Percentiles rank a stretch among this genome's conserved stretches.
These are phyloP conservation scores for Calephelis nemesis DNA, from an alignment of 1,140 invertebrate species.

Conservation along the genomic window DNA sequence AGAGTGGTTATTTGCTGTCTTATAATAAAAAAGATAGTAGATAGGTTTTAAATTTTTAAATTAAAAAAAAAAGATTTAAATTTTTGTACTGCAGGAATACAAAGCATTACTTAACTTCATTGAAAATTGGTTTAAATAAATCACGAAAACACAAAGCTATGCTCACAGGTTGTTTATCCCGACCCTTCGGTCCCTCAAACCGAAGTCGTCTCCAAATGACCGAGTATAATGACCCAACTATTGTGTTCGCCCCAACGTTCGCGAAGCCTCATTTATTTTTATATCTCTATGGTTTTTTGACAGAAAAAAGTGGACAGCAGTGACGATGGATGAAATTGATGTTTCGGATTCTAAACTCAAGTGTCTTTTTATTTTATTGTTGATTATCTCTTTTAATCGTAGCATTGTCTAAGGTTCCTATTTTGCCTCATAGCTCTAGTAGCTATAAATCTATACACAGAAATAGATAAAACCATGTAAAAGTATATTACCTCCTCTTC, in stretches of 20 bases:
- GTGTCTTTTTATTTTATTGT: background rate
- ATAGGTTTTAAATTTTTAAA: too few species aligned
- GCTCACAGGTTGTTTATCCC: slow-evolving; percentile 7
- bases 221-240: slow-evolving; percentile 73
- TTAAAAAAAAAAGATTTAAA: too few species aligned
- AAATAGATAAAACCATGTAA: too few species aligned
- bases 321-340: slow-evolving; percentile 56
- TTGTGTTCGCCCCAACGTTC: slow-evolving; percentile 65
- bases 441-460: too few species aligned
- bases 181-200: slow-evolving; percentile 33
- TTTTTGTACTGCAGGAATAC: too few species aligned
- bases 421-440: too few species aligned
- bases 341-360: slow-evolving; percentile 38
- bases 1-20: too few species aligned
- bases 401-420: too few species aligned
- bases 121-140: background rate
- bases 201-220: slow-evolving; percentile 59
- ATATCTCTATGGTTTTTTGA: slow-evolving; percentile 69
- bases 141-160: background rate
- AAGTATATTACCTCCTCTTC: too few species aligned
- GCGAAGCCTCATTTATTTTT: slow-evolving; percentile 77
- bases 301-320: slow-evolving; percentile 47
- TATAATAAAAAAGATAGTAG: too few species aligned
- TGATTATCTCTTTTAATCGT: background rate
- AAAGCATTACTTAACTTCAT: background rate